Percentiles rank a stretch among this genome's conserved stretches.
Conservation (phyloP, 2,888 invertebrate species). For the Amitus sp. region DNA sequence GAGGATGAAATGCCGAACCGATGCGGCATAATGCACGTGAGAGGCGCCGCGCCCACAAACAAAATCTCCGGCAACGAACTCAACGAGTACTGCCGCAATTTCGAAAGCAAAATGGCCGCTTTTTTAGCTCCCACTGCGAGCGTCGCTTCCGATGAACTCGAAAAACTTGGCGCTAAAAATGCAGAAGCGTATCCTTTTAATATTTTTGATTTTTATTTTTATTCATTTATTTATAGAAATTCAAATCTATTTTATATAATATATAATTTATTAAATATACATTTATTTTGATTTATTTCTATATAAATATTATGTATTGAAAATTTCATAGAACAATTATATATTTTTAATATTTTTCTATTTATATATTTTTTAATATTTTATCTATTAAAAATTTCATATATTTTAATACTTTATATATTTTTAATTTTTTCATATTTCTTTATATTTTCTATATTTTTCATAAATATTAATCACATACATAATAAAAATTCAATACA, state of each 20-base stretch:
- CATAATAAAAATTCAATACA: too few species aligned
- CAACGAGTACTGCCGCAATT: constrained; percentile 79
- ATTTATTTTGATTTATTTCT: too few species aligned
- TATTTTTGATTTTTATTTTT: too few species aligned
- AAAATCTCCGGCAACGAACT: constrained; percentile 81
- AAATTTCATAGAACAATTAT: too few species aligned
- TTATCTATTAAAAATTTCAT: background rate
- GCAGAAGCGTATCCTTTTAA: constrained; percentile 69
- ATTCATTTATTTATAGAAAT: too few species aligned
- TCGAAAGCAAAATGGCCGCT: constrained; percentile 91
- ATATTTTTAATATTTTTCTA: constrained; percentile 4
- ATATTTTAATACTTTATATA: too few species aligned
- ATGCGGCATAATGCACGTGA: constrained; percentile 97
- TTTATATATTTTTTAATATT: background rate
- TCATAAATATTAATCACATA: too few species aligned
- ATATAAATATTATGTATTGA: too few species aligned
- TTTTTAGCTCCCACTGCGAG: constrained; percentile 84
- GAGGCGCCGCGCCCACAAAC: constrained; percentile 86
- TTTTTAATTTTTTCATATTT: background rate
- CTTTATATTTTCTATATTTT: too few species aligned
- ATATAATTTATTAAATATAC: too few species aligned
- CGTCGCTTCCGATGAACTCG: constrained; percentile 79
- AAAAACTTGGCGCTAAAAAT: constrained; percentile 86
- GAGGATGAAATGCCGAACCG: constrained; percentile 99
- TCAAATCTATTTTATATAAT: too few species aligned